A percentile compares a stretch with the other conserved stretches of the same genome.
phyloP scores from a whole-genome alignment of 2,113 vertebrate genomes.

The Muscicapa adusta region DNA sequence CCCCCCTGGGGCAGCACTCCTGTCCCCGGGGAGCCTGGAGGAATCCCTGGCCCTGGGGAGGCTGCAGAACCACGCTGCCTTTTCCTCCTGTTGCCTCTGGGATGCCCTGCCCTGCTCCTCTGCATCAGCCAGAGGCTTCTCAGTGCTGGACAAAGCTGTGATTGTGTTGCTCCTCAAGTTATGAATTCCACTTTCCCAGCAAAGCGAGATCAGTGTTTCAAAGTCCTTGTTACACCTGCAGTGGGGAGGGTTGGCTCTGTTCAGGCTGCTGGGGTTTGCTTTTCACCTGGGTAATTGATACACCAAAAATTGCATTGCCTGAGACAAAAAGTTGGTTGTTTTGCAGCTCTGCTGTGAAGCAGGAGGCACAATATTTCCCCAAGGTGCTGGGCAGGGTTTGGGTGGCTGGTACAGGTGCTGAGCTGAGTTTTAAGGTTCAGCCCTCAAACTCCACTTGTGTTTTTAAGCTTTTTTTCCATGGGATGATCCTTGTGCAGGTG shows the following conservation, averaged over 20 bases:
- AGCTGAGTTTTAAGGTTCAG: not conserved
- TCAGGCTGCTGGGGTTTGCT: not conserved
- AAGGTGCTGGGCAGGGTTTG: not conserved
- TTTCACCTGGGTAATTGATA: not conserved
- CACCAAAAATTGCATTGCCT: not conserved
- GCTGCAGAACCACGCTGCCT: rapidly evolving
- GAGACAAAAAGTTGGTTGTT: not conserved
- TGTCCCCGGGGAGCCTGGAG: not conserved
- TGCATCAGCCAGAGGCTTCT: not conserved
- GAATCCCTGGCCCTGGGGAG: not conserved
- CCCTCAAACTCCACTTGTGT: not conserved
- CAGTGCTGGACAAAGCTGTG: slow-evolving; percentile 3
- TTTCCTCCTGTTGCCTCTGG: not conserved
- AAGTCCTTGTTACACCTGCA: not conserved
- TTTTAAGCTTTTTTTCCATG: not conserved
- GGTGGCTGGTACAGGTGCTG: rapidly evolving
- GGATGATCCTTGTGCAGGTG: not conserved
- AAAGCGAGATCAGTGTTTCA: not conserved
- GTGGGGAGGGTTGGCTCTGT: not conserved
- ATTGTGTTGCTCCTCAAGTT: not conserved
- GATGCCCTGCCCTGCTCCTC: not conserved
- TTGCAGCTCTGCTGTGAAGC: not conserved
- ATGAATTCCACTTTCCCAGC: not conserved
- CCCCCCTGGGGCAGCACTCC: not conserved
- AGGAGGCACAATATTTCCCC: not conserved